Percentiles rank a stretch among this genome's conserved stretches.
These are phyloP conservation scores for Sterrhoptilus dennistouni DNA, from an alignment of 2,113 vertebrate species.

Conservation along the genomic window DNA sequence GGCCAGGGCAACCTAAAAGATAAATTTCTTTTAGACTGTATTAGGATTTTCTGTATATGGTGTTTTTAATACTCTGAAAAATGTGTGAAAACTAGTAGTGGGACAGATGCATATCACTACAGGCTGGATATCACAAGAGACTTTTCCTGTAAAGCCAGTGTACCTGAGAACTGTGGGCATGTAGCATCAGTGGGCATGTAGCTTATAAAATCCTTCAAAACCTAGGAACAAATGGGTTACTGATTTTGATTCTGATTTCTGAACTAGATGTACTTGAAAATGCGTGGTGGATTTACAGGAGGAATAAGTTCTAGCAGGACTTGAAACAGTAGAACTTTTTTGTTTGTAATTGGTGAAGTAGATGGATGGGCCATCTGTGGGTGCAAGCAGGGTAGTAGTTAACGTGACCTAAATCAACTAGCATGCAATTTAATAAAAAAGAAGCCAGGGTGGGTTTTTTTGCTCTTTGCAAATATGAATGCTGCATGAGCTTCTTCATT, in stretches of 20 bases:
- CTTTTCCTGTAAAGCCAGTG: not conserved
- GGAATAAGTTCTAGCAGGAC: not conserved
- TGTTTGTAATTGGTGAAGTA: not conserved
- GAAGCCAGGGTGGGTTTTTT: not conserved
- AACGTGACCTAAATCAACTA: not conserved
- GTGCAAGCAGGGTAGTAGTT: not conserved
- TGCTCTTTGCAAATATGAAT: not conserved
- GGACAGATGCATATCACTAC: not conserved
- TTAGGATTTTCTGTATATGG: not conserved
- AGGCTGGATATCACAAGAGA: not conserved
- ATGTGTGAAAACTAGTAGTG: not conserved
- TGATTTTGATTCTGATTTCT: not conserved
- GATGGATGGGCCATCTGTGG: not conserved
- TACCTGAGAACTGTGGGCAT: not conserved
- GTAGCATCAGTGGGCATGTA: not conserved
- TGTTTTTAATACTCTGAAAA: not conserved
- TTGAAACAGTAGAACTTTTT: not conserved
- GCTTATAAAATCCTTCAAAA: not conserved
- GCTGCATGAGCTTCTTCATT: rapidly evolving
- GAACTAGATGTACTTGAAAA: not conserved
- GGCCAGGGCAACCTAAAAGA: not conserved
- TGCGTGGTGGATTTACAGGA: not conserved
- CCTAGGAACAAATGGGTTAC: not conserved
- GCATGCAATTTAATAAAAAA: not conserved
- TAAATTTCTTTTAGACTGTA: not conserved